A percentile compares a stretch with the other conserved stretches of the same genome.
phyloP scores from a whole-genome alignment of 2,113 vertebrate genomes.

The Zingel zingel region DNA sequence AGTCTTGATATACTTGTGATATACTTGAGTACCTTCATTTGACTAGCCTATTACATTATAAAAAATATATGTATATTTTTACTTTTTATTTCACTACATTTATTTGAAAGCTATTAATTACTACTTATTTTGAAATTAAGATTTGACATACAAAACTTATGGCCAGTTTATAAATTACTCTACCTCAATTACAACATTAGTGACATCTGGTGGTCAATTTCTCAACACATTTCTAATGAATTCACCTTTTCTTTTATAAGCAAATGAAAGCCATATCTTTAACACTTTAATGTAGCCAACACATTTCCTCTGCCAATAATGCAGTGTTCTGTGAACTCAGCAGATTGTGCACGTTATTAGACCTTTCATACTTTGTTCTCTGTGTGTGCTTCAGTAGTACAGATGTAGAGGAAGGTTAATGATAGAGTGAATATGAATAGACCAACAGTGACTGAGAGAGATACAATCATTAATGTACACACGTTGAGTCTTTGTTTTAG shows the following conservation, averaged over 20 bases:
- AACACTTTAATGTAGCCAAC: not conserved
- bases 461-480: conserved; percentile 18
- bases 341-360: not conserved
- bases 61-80: too few relatives aligned
- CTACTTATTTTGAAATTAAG: not conserved
- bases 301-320: conserved; percentile 7
- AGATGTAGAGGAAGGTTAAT: not conserved
- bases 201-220: conserved; percentile 64
- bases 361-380: not conserved
- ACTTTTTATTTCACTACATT: not conserved
- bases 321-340: not conserved
- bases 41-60: too few relatives aligned
- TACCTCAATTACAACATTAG: not conserved
- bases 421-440: not conserved
- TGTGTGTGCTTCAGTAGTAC: conserved; percentile 1
- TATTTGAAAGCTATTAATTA: not conserved
- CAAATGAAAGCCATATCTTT: not conserved
- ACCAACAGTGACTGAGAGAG: not conserved
- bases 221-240: not conserved
- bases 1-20: not conserved
- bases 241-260: not conserved
- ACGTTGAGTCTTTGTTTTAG: conserved; percentile 62
- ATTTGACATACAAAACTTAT: not conserved
- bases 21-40: not conserved
- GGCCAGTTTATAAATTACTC: not conserved